These are phyloP conservation scores for Ceyx cyanopectus DNA, from an alignment of 2,113 vertebrate species.

Conservation along the genomic window DNA sequence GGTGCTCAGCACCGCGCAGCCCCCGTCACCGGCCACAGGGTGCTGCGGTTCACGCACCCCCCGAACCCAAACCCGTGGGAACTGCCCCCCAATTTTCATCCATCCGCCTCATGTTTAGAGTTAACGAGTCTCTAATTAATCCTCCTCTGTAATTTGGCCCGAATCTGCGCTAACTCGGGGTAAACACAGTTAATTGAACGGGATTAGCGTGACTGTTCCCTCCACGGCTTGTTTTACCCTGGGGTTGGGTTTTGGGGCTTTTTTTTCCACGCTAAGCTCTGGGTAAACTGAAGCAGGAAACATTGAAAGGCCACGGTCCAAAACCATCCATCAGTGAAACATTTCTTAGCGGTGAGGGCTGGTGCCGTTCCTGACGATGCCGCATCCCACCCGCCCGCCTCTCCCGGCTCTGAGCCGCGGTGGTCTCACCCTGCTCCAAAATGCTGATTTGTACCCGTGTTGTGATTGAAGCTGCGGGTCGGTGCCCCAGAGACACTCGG, in stretches of 20 bases:
- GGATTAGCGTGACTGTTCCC: background rate
- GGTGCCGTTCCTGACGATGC: background rate
- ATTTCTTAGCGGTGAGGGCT: accelerated
- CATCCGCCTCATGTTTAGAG: background rate
- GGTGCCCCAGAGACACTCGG: background rate
- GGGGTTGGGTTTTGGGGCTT: background rate
- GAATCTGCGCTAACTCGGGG: background rate
- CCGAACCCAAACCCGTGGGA: too few species aligned
- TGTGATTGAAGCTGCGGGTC: accelerated
- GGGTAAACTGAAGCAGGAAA: background rate
- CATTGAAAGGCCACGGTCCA: background rate
- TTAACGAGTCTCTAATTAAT: background rate
- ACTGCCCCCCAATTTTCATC: background rate
- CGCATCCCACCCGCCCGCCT: background rate
- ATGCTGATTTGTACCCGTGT: background rate
- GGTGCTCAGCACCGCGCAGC: background rate
- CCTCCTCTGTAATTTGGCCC: background rate
- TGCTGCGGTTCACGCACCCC: background rate
- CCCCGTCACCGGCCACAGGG: too few species aligned
- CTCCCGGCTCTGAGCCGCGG: background rate
- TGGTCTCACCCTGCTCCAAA: background rate
- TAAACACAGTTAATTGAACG: background rate
- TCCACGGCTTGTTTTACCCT: background rate
- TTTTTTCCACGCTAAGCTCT: background rate
- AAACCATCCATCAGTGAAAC: background rate